These are phyloP conservation scores for Tolypeutes matacus DNA, from an alignment of 2,797 vertebrate species.

Conservation along the genomic window DNA sequence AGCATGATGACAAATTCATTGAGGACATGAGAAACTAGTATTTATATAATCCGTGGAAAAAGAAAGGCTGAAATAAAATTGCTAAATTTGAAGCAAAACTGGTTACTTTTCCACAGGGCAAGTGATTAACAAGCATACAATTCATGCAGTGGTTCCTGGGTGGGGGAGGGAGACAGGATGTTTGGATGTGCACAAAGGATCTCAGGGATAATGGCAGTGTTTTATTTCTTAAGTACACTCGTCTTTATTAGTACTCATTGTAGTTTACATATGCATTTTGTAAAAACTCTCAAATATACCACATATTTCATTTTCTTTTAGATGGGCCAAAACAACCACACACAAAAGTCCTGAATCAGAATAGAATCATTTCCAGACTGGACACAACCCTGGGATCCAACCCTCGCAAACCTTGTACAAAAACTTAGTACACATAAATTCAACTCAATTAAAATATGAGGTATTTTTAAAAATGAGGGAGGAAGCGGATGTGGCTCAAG, in stretches of 20 bases:
- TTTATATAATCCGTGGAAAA: constrained; percentile 23
- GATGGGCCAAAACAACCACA: not conserved
- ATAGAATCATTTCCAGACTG: not conserved
- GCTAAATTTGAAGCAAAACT: not conserved
- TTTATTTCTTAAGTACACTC: not conserved
- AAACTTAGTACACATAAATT: not conserved
- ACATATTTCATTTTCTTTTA: not conserved
- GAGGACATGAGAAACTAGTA: not conserved
- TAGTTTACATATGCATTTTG: not conserved
- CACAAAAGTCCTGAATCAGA: not conserved
- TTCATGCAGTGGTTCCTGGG: too few relatives aligned
- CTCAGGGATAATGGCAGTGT: not conserved
- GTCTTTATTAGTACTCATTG: not conserved
- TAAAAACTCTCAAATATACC: not conserved
- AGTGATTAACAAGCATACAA: not conserved
- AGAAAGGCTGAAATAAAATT: not conserved
- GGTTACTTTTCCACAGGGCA: not conserved
- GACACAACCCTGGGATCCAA: not conserved
- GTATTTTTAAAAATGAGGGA: too few relatives aligned
- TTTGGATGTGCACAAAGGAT: too few relatives aligned
- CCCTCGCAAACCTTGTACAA: not conserved
- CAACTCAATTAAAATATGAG: not conserved
- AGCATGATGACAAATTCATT: not conserved
- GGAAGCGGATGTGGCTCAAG: too few relatives aligned
- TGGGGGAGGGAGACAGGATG: too few relatives aligned